Evolutionary conservation across 2,113 vertebrate genomes (phyloP).

Genomic region (Mesoclemmys tuberculata): DNA sequence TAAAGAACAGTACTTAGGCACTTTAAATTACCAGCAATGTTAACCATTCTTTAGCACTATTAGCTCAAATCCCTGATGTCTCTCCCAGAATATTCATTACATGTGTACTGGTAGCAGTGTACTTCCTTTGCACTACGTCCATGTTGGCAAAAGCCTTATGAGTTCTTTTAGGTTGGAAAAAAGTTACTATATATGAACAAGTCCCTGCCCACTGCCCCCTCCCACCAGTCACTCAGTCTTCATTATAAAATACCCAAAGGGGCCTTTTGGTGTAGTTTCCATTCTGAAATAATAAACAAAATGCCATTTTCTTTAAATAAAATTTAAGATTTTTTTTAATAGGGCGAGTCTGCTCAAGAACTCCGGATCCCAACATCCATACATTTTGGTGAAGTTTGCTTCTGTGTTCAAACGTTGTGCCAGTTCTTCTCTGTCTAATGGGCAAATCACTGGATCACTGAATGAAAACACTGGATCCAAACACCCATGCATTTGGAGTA

Average conservation of each 20-base stretch:
- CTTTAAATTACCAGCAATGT: slow-evolving; percentile 36
- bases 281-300: slow-evolving; percentile 9
- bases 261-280: not conserved
- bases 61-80: slow-evolving; percentile 33
- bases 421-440: not conserved
- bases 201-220: not conserved
- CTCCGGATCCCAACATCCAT: not conserved
- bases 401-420: not conserved
- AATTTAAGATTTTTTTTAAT: not conserved
- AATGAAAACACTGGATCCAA: not conserved
- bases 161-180: not conserved
- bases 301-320: not conserved
- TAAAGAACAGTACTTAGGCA: not conserved
- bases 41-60: not conserved
- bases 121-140: slow-evolving; percentile 27
- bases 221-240: not conserved
- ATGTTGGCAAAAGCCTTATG: slow-evolving; percentile 27
- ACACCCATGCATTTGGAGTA: not conserved
- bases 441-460: not conserved
- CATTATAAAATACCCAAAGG: not conserved
- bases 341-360: not conserved
- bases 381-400: not conserved
- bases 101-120: slow-evolving; percentile 21
- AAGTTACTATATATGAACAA: not conserved
- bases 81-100: slow-evolving; percentile 30